Percentiles rank a stretch among this genome's conserved stretches.
Evolutionary conservation across 2,797 vertebrate species (phyloP).

Genomic region (Chelonia mydas): DNA sequence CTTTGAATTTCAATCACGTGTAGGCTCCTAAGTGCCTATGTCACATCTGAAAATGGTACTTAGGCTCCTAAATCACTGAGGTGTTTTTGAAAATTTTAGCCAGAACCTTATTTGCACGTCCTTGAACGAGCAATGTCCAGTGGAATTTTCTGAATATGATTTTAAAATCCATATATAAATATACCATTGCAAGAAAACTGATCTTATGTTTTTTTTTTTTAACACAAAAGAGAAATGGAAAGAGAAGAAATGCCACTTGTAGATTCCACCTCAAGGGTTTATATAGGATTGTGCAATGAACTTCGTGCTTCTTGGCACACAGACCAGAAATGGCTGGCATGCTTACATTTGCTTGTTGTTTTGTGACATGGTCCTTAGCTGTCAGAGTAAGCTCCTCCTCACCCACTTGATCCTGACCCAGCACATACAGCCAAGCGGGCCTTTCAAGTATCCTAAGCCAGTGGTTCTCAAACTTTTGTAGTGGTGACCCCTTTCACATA

Average conservation of each 20-base stretch:
- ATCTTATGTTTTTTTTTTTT: neutral
- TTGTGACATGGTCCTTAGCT: neutral
- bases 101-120: neutral
- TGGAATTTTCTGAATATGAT: neutral
- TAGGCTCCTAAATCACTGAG: neutral
- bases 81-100: neutral
- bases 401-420: neutral
- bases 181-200: neutral
- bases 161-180: neutral
- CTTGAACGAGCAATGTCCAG: neutral
- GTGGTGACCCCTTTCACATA: no score
- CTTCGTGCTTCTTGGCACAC: neutral
- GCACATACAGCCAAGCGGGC: neutral
- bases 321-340: neutral
- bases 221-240: neutral
- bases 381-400: neutral
- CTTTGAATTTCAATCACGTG: neutral
- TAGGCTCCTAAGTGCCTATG: neutral
- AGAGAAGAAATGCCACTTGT: neutral
- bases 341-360: rapidly evolving
- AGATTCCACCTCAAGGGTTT: neutral
- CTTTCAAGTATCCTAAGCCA: neutral
- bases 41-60: neutral
- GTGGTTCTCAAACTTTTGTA: no score
- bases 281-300: neutral